Conservation (phyloP, 2,888 invertebrate genomes). For the Leucoma salicis region DNA sequence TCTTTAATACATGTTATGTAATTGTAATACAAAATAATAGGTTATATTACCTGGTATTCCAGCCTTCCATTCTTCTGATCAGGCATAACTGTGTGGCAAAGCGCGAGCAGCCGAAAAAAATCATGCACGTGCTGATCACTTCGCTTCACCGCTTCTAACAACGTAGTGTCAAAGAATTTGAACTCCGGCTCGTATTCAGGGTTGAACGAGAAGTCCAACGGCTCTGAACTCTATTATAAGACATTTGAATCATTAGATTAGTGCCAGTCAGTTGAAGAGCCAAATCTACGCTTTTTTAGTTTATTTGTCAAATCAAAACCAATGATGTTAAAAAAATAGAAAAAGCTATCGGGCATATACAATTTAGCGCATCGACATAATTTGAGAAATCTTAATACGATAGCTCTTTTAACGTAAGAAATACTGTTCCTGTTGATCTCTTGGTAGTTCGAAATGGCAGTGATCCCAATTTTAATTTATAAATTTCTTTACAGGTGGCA, state of each 20-base stretch:
- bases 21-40: too few relatives aligned
- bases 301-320: neutral
- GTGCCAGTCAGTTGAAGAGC: constrained; percentile 4
- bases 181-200: constrained; percentile 95
- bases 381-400: too few relatives aligned
- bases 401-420: too few relatives aligned
- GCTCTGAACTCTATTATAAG: constrained; percentile 85
- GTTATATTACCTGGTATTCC: constrained; percentile 85
- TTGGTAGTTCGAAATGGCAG: too few relatives aligned
- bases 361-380: too few relatives aligned
- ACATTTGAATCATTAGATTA: constrained; percentile 5
- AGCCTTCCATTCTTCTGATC: constrained; percentile 92
- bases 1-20: too few relatives aligned
- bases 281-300: constrained; percentile 27
- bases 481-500: too few relatives aligned
- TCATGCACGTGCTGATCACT: constrained; percentile 89
- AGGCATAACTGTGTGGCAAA: constrained; percentile 99
- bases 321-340: too few relatives aligned
- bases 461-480: too few relatives aligned
- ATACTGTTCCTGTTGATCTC: too few relatives aligned
- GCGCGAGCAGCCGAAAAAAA: constrained; percentile 95
- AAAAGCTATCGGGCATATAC: too few relatives aligned
- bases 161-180: constrained; percentile 94
- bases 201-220: constrained; percentile 97
- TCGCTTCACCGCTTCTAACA: constrained; percentile 91